Base-by-base conservation (phyloP, 2,888 invertebrate species). In the Saturnia japonica region DNA sequence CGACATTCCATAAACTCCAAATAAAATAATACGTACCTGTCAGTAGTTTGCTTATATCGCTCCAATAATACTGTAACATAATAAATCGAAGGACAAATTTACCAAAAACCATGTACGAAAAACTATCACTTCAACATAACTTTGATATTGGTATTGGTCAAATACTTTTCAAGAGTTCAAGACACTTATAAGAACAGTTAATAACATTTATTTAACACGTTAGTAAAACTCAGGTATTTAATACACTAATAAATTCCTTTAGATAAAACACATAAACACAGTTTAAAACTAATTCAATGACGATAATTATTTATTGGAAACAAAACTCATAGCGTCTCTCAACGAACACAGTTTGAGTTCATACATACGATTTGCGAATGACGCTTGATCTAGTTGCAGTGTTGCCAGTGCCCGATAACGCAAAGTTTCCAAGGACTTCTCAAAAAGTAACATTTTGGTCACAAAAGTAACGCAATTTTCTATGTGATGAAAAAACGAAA, bases 161-260 rank as follows among this genome's bases (percentile, higher is more conserved):
- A 87, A 88, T 90, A 89, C 88, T 90, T 89, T 88, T 85, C 76
- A 85, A 87, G 83, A 85, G 88, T 88, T 85, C 76, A 85, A 87
- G 83, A 85, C 86, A 89, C 86, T 80, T n/a, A 77, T 83, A 75
- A 76, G 75, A 77, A 77, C 75, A 68, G 66, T 69, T 43, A 67
- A 42, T 25, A 47, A 25, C 25, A 67, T 66, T 34, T 12, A 19
- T 67, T 67, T 34, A 25, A 67, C 70, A 70, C 70, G 16, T 43
- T n/a, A 51, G 42, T 51, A 42, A 70, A 45, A 51, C 42, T n/a
- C 12, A 42, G 16, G 28, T 43, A 40, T 34, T 40, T 34, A 43
- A 51, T 28, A 12, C 12, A 67, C 66, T 25, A 67, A 42, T 67
- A 66, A 60, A 67, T 43, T 67, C 19, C 19, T 8, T 19, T 67